Evolutionary conservation across 2,113 vertebrate genomes (phyloP), one percentile per base, ranked within the genome.

Genomic region (Panthera tigris): DNA sequence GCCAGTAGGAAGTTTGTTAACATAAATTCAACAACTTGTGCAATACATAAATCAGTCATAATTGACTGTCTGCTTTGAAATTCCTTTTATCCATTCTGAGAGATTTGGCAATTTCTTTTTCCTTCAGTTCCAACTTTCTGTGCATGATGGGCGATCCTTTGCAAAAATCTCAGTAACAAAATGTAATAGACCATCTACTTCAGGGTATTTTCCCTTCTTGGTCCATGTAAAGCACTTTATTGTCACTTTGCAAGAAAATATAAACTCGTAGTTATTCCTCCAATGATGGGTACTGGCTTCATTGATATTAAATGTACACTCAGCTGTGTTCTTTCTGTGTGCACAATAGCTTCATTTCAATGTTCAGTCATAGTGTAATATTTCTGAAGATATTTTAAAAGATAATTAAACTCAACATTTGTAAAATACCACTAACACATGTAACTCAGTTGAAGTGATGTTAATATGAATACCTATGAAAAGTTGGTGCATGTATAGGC

Each of bases 61-160:
- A 11, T 45, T 74, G 8, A 55, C 14, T 87, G 5, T 33, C 65
- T 50, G 25, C 65, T 94, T 69, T 85, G 23, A 88, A 93, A 94
- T 96, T 48, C 63, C 65, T 79, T 90, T 94, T 39, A 90, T 48
- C 21, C 94, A 36, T 80, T 95, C 14, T 31, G 25, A 93, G n/a
- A 63, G 10, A 94, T 82, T 13, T 73, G 36, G 55, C 39, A 84
- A 52, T 88, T 91, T 87, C 27, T 86, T 23, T 86, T 80, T 93
- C 52, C 55, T 68, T 76, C 15, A 88, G 8, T 88, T 74, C 9
- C 36, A 10, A 86, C 91, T 96, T 45, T 96, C 39, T 93, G 5
- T 18, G 7, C 18, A n/a, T 50, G 6, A 89, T 55, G 10, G 8
- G 16, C 11, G 39, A 66, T 80, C 31, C 19, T 84, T 89, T 65